Base-by-base conservation (phyloP, 2,888 invertebrate species). In the Sarcophaga rosellei region DNA sequence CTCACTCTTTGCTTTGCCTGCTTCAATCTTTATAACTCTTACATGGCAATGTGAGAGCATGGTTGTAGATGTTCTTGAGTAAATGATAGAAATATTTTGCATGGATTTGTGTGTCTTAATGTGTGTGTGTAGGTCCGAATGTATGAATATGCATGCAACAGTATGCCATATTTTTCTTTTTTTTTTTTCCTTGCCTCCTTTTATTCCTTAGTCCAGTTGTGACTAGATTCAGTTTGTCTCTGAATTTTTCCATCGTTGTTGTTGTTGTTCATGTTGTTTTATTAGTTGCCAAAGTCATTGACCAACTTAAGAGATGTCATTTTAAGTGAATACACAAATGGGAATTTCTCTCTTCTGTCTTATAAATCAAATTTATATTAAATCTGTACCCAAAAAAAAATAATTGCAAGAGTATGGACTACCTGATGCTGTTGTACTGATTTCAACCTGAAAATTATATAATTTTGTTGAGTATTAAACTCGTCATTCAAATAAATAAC, bases 291-390 rank as follows among this genome's bases (percentile, higher is more conserved):
- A 72, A 66, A 72, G 68, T 73, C 79, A 80, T 68, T 82, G 75
- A 35, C 66, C 75, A 78, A 76, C 73, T 80, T 57, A 35, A 79
- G 72, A 80, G n/a, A 63, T 79, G 79, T 72, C 73, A 59, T 79
- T 85, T 78, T 70, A 20, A 35, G 17, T 53, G 76, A 72, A 17
- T n/a, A 62, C 66, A 17, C 66, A 76, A 66, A 66, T 72, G 70
- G 73, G 65, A 72, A 80, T 80, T 68, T 25, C 35, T 35, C 8
- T 35, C 35, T 53, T 53, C 45, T 81, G 66, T 81, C 73, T 8
- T 81, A 61, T 81, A 74, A 66, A 81, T 81, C 66, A 59, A 81
- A 81, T 72, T 80, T 65, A 80, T 61, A 81, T 25, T 61, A 25
- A 74, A 68, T 68, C n/a, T 74, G 53, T 17, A 53, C 4, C 12